Evolutionary conservation across 2,888 invertebrate species (phyloP).

Genomic region (Trichopoda pennipes): DNA sequence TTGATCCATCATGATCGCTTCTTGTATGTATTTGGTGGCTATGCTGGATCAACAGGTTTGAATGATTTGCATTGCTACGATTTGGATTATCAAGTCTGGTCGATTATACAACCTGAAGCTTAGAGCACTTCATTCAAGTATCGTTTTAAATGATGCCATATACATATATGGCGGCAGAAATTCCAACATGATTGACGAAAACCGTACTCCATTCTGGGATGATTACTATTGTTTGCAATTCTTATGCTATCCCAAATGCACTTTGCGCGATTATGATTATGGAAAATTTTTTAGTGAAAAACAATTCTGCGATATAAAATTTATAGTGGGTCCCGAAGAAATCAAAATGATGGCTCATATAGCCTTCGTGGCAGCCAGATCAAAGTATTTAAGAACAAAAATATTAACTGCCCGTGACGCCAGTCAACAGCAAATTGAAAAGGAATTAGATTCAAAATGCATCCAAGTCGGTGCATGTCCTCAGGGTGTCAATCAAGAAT

Average conservation of each 20-base stretch:
- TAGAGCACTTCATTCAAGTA: conserved; percentile 94
- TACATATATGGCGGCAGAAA: conserved; percentile 95
- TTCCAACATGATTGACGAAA: no score
- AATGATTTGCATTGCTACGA: conserved; percentile 95
- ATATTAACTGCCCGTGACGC: conserved; percentile 85
- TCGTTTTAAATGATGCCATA: conserved; percentile 95
- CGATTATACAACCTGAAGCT: conserved; percentile 84
- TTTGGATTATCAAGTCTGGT: conserved; percentile 89
- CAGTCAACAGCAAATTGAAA: conserved; percentile 84
- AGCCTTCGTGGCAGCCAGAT: conserved; percentile 94
- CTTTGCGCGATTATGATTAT: conserved; percentile 96
- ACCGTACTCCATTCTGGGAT: conserved; percentile 95
- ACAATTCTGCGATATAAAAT: conserved; percentile 94
- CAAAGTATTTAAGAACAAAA: conserved; percentile 88
- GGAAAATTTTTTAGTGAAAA: conserved; percentile 91
- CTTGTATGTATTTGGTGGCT: conserved; percentile 96
- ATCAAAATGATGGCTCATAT: conserved; percentile 90
- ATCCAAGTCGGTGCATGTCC: conserved; percentile 74
- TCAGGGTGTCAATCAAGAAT: conserved; percentile 81
- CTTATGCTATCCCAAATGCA: conserved; percentile 96
- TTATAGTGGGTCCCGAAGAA: conserved; percentile 89
- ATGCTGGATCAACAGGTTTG: conserved; percentile 94
- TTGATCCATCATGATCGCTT: conserved; percentile 96
- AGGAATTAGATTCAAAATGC: conserved; percentile 82
- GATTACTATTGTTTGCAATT: conserved; percentile 95